Percentiles rank a stretch among this genome's conserved stretches.
phyloP scores from a whole-genome alignment of 2,888 invertebrate species.

The Limenitis camilla region DNA sequence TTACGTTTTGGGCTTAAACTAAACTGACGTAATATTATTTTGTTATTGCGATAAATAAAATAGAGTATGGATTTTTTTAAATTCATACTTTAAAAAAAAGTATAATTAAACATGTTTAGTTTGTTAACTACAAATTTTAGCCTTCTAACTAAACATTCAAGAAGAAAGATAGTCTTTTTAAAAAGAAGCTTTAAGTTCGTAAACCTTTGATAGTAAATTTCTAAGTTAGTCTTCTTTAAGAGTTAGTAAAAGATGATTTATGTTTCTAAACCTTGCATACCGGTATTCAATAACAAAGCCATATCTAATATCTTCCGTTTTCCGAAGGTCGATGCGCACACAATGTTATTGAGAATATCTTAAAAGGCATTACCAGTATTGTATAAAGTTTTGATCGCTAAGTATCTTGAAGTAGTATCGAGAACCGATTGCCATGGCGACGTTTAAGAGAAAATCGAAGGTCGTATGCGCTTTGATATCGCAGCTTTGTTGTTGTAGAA shows the following conservation, averaged over 20 bases:
- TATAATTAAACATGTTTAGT: no score
- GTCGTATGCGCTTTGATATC: slow-evolving; percentile 14
- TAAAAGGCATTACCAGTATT: neutral
- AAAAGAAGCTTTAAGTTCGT: no score
- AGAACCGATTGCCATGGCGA: slow-evolving; percentile 6
- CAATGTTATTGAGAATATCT: neutral
- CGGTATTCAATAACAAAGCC: neutral
- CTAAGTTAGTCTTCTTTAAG: no score
- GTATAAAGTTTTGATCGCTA: neutral
- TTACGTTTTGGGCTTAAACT: no score
- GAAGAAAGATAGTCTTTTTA: no score
- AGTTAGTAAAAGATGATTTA: neutral
- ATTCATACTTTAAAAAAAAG: no score
- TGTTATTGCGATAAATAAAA: no score
- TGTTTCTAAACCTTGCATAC: neutral
- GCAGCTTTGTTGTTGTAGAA: neutral
- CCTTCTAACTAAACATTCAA: no score
- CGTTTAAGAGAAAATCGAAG: slow-evolving; percentile 13
- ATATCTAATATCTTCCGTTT: neutral
- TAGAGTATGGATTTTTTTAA: no score
- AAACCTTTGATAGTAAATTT: no score
- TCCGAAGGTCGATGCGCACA: neutral
- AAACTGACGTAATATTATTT: no score
- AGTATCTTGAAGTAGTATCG: neutral
- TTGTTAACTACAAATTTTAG: no score